Evolutionary conservation across 2,797 vertebrate species (phyloP), one percentile per base, ranked within the genome.

Genomic region (Aulostomus chinensis): DNA sequence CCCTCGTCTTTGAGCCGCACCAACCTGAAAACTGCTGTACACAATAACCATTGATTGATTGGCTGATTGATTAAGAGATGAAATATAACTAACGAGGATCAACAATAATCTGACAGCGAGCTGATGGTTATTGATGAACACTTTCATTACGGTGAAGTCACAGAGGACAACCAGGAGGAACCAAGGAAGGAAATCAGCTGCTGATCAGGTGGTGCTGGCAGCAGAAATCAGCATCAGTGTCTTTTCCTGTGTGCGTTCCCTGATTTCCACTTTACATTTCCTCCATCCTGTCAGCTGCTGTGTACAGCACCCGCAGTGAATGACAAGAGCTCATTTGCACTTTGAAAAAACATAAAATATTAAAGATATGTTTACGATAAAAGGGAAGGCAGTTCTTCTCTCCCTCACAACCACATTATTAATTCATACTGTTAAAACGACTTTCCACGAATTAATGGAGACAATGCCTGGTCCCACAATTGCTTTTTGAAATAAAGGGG

Each of bases 361-460:
- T 93, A 91, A 93, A 89, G 87, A 72, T 86, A 86, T 86, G 89
- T 91, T 92, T 92, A 90, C 89, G 91, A 91, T 92, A 91, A 91
- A 81, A 89, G 86, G 90, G 76, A 83, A 91, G 82, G 86, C 84
- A 76, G 78, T 86, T 88, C 84, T 86, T 89, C 83, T 83, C 81
- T 85, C 80, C 80, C 85, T 74, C 76, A 64, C 87, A 85, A 78
- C 87, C 83, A 18, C 91, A 93, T 93, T 92, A 92, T 91, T 92
- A 91, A 92, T 93, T 92, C 90, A 93, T 92, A 86, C 83, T 82
- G 91, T 93, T 92, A 92, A 92, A 93, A 91, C 89, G 88, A 91
- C 90, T 93, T 92, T 92, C 88, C 90, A 86, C 81, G 76, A 89
- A 91, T 92, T 92, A 93, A 92, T 91, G 90, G 89, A 89, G 85